A percentile compares a stretch with the other conserved stretches of the same genome.
Evolutionary conservation across 1,140 invertebrate species (phyloP).

Genomic region (Ceratoteleas bidentatus): DNA sequence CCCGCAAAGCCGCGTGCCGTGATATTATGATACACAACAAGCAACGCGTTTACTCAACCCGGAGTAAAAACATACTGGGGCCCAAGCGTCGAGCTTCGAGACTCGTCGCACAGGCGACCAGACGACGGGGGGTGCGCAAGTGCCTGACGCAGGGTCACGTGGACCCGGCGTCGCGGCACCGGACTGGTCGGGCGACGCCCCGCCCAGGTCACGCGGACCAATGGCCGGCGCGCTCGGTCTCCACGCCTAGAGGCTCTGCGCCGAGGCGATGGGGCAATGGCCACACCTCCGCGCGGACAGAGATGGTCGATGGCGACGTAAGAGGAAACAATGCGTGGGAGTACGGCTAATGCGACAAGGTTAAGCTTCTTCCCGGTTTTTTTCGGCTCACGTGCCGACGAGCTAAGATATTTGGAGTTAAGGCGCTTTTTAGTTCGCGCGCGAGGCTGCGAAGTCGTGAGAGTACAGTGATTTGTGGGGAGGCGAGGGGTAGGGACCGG

Average conservation of each 20-base stretch:
- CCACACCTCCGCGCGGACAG: conserved; percentile 48
- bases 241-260: conserved; percentile 56
- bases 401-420: conserved; percentile 53
- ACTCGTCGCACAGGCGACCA: conserved; percentile 51
- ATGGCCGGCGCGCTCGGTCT: conserved; percentile 15
- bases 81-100: conserved; percentile 68
- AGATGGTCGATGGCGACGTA: conserved; percentile 53
- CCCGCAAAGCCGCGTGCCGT: no score
- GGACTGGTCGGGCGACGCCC: background rate
- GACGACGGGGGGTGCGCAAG: conserved; percentile 59
- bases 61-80: conserved; percentile 81
- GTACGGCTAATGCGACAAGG: conserved; percentile 43
- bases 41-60: conserved; percentile 79
- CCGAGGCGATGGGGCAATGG: no score
- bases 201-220: conserved; percentile 39
- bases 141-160: conserved; percentile 27
- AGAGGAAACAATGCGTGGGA: conserved; percentile 61
- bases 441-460: no score
- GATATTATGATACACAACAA: no score
- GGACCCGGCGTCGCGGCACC: conserved; percentile 11
- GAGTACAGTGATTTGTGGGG: no score
- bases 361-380: conserved; percentile 53
- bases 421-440: conserved; percentile 27
- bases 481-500: no score
- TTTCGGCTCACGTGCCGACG: conserved; percentile 35